These are phyloP conservation scores for Escarpia spicata DNA, from an alignment of 2,888 invertebrate genomes.

Conservation along the genomic window DNA sequence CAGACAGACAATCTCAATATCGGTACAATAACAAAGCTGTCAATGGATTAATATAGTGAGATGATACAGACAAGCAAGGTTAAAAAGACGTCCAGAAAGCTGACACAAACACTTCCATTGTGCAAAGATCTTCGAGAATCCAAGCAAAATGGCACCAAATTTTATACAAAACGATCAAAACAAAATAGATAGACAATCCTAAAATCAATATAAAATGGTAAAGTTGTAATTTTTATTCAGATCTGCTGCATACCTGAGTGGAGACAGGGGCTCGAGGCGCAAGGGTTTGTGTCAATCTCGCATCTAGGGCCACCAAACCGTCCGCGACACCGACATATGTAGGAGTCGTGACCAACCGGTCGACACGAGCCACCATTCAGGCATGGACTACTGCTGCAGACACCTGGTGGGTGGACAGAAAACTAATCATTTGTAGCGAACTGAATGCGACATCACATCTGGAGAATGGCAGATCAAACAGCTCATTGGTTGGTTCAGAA, in stretches of 20 bases:
- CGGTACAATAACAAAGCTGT: no score
- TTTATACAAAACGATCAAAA: no score
- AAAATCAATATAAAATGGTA: no score
- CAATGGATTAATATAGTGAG: no score
- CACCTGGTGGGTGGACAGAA: slow-evolving; percentile 44
- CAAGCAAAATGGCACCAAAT: no score
- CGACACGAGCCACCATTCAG: slow-evolving; percentile 78
- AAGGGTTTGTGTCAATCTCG: slow-evolving; percentile 75
- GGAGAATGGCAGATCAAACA: neutral
- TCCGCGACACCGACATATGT: slow-evolving; percentile 80
- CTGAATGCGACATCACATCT: neutral
- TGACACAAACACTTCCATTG: no score
- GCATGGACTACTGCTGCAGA: slow-evolving; percentile 77
- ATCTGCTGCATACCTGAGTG: slow-evolving; percentile 36
- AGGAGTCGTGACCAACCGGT: slow-evolving; percentile 69
- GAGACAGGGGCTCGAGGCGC: slow-evolving; percentile 42
- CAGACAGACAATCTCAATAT: no score
- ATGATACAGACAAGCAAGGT: no score
- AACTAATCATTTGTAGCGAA: neutral
- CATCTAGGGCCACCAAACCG: slow-evolving; percentile 82
- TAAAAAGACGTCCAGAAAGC: no score
- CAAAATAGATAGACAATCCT: no score
- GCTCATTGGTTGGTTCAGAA: neutral
- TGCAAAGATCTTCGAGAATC: no score
- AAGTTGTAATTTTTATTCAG: no score